phyloP scores from a whole-genome alignment of 2,797 vertebrate species.

The Darevskia mixta region DNA sequence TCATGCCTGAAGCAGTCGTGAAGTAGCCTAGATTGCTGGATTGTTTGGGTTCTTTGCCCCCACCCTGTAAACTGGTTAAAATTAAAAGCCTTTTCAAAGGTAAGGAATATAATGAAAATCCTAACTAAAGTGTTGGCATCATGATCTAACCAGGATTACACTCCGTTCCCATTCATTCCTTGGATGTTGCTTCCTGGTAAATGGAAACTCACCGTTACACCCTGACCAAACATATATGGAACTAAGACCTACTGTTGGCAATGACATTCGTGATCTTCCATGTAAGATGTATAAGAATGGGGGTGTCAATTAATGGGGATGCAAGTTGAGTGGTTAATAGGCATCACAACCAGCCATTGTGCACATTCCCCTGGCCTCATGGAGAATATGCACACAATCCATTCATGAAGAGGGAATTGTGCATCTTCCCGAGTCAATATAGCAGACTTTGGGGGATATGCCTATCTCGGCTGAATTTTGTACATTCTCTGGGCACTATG shows the following conservation, averaged over 20 bases:
- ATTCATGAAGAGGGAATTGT: too few species aligned
- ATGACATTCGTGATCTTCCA: neutral
- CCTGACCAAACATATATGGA: neutral
- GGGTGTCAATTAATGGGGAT: neutral
- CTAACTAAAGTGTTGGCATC: neutral
- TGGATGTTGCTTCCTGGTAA: neutral
- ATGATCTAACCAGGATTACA: neutral
- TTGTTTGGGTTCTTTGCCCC: neutral
- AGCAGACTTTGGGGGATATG: too few species aligned
- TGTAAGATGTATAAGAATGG: neutral
- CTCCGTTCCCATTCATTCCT: neutral
- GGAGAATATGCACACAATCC: too few species aligned
- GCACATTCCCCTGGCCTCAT: too few species aligned
- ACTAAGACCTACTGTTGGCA: neutral
- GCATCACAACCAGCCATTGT: too few species aligned
- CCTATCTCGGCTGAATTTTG: too few species aligned
- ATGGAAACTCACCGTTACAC: neutral
- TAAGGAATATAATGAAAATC: neutral
- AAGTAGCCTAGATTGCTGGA: neutral
- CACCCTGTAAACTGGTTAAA: slow-evolving; percentile 31
- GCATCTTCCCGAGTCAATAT: too few species aligned
- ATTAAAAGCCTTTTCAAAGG: slow-evolving; percentile 2
- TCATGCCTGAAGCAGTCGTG: neutral
- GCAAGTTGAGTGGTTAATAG: too few species aligned
- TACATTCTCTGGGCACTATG: too few species aligned